Evolutionary conservation across 1,140 invertebrate species (phyloP).

Genomic region (Pseudachorutes palmiensis): DNA sequence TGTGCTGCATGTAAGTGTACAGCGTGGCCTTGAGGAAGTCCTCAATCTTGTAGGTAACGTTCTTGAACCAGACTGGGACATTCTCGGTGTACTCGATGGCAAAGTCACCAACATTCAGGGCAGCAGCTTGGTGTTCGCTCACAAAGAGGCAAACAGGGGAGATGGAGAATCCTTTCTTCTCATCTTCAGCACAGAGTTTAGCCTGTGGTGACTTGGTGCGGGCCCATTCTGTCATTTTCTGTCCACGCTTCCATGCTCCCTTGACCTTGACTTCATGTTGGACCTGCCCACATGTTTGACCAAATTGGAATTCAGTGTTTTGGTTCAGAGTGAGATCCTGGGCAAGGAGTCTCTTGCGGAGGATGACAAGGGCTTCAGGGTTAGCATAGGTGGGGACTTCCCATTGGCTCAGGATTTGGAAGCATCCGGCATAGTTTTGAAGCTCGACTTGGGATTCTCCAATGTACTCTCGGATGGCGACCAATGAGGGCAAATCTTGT

Average conservation of each 20-base stretch:
- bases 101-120: slow-evolving; percentile 24
- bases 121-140: slow-evolving; percentile 29
- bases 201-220: slow-evolving; percentile 28
- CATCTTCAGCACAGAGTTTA: slow-evolving; percentile 26
- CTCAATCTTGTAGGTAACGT: slow-evolving; percentile 14
- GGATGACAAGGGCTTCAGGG: slow-evolving; percentile 22
- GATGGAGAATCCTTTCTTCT: slow-evolving; percentile 30
- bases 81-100: slow-evolving; percentile 14
- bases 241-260: slow-evolving; percentile 23
- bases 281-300: slow-evolving; percentile 20
- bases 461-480: slow-evolving; percentile 27
- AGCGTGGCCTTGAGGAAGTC: slow-evolving; percentile 10
- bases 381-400: slow-evolving; percentile 18
- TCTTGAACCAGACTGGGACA: slow-evolving; percentile 19
- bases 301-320: slow-evolving; percentile 14
- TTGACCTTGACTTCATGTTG: slow-evolving; percentile 21
- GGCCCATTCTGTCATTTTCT: slow-evolving; percentile 35
- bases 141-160: slow-evolving; percentile 29
- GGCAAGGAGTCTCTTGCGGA: slow-evolving; percentile 23
- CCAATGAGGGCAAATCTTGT: slow-evolving; percentile 7
- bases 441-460: slow-evolving; percentile 13
- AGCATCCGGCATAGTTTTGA: slow-evolving; percentile 17
- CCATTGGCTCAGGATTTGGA: slow-evolving; percentile 22
- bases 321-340: slow-evolving; percentile 23
- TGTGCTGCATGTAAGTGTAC: slow-evolving; percentile 19